Conservation (phyloP, 2,888 invertebrate genomes). For the Harpalus rufipes region DNA sequence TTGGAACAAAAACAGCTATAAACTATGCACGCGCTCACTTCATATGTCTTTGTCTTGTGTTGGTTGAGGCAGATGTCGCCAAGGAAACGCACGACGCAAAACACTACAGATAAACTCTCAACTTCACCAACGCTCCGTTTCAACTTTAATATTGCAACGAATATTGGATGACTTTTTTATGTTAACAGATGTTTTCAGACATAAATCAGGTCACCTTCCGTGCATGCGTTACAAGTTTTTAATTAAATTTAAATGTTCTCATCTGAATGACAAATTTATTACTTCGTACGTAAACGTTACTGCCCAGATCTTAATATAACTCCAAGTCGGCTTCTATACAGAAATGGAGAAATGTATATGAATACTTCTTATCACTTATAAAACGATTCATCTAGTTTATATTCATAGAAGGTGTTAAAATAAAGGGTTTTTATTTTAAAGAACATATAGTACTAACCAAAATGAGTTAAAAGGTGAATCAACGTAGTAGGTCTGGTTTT, state of each 20-base stretch:
- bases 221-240: neutral
- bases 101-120: slow-evolving; percentile 44
- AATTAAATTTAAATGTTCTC: slow-evolving; percentile 16
- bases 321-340: neutral
- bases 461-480: no score
- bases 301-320: neutral
- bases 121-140: slow-evolving; percentile 22
- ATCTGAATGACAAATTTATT: slow-evolving; percentile 8
- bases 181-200: slow-evolving; percentile 51
- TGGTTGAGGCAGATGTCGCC: slow-evolving; percentile 46
- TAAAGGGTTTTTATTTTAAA: no score
- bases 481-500: no score
- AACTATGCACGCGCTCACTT: slow-evolving; percentile 61
- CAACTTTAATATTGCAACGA: slow-evolving; percentile 47
- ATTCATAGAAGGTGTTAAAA: no score
- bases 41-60: slow-evolving; percentile 49
- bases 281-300: neutral
- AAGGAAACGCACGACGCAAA: slow-evolving; percentile 50
- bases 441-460: no score
- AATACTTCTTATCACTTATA: no score
- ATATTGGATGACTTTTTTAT: slow-evolving; percentile 55
- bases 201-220: slow-evolving; percentile 45
- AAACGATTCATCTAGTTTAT: no score
- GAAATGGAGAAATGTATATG: neutral
- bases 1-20: slow-evolving; percentile 66